Percentiles rank a stretch among this genome's conserved stretches.
These are phyloP conservation scores for Prorops nasuta DNA, from an alignment of 1,140 invertebrate species.

Conservation along the genomic window DNA sequence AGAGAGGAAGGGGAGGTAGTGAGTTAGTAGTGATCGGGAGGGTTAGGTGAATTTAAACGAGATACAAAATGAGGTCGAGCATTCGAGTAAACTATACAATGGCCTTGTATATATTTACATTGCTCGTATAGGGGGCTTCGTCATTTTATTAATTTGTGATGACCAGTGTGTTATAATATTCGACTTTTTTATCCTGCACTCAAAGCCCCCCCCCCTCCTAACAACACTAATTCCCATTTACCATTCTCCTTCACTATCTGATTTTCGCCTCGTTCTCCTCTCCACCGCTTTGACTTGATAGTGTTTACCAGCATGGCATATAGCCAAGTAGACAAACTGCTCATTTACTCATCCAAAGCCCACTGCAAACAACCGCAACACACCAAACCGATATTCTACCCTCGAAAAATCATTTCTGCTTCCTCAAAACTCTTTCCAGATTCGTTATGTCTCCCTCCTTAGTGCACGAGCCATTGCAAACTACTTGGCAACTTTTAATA, in stretches of 20 bases:
- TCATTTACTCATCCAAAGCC: neutral
- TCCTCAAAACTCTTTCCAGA: too few species aligned
- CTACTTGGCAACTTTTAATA: too few species aligned
- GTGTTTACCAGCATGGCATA: slow-evolving; percentile 16
- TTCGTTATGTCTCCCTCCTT: too few species aligned
- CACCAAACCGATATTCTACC: too few species aligned
- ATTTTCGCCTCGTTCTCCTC: slow-evolving; percentile 27
- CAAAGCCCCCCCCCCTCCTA: too few species aligned
- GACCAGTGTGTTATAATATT: too few species aligned
- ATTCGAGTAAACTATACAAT: slow-evolving; percentile 26
- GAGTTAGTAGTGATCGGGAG: neutral
- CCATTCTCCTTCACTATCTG: slow-evolving; percentile 15
- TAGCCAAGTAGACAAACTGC: slow-evolving; percentile 8
- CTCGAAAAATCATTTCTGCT: too few species aligned
- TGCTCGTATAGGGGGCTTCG: neutral
- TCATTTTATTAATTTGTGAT: neutral
- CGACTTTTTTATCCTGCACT: too few species aligned
- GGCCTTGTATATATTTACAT: slow-evolving; percentile 4
- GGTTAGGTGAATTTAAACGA: slow-evolving; percentile 10
- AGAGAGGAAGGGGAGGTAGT: slow-evolving; percentile 1
- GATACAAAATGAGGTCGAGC: slow-evolving; percentile 9
- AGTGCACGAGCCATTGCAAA: too few species aligned
- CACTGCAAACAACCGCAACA: too few species aligned
- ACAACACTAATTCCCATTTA: too few species aligned
- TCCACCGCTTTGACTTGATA: slow-evolving; percentile 9